Evolutionary conservation across 2,888 invertebrate genomes (phyloP).

Genomic region (Cephalotes varians): DNA sequence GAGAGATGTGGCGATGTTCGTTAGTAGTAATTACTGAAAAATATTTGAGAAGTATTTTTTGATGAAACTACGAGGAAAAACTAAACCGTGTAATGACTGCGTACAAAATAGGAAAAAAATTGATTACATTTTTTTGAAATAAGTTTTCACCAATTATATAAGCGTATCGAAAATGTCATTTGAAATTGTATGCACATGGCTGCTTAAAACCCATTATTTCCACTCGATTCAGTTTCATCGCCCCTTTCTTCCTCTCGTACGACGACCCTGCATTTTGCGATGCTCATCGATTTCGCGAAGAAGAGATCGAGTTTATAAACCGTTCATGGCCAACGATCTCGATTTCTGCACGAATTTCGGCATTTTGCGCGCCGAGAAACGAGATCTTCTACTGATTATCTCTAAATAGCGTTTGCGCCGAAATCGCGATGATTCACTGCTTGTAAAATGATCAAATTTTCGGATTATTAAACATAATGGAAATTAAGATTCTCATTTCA

Average conservation of each 20-base stretch:
- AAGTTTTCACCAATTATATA: not conserved
- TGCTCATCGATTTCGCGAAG: slow-evolving; percentile 3
- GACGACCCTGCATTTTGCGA: not conserved
- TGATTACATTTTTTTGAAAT: not conserved
- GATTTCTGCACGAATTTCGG: slow-evolving; percentile 15
- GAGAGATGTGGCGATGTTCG: not conserved
- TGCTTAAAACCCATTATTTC: slow-evolving; percentile 11
- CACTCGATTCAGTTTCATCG: slow-evolving; percentile 4
- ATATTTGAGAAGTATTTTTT: not conserved
- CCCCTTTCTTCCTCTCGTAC: not conserved
- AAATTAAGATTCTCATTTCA: not conserved
- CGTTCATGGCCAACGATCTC: not conserved
- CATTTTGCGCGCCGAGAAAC: slow-evolving; percentile 9
- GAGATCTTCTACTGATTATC: slow-evolving; percentile 18
- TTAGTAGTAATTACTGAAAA: not conserved
- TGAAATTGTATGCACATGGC: not conserved
- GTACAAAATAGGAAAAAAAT: not conserved
- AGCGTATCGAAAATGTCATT: not conserved
- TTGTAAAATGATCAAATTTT: slow-evolving; percentile 29
- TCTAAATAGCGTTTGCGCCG: slow-evolving; percentile 10
- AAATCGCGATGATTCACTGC: slow-evolving; percentile 14
- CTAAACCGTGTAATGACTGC: not conserved
- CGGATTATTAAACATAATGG: slow-evolving; percentile 1
- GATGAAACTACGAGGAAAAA: not conserved
- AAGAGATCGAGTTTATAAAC: slow-evolving; percentile 39